phyloP scores from a whole-genome alignment of 2,113 vertebrate genomes.

The Ahaetulla prasina region DNA sequence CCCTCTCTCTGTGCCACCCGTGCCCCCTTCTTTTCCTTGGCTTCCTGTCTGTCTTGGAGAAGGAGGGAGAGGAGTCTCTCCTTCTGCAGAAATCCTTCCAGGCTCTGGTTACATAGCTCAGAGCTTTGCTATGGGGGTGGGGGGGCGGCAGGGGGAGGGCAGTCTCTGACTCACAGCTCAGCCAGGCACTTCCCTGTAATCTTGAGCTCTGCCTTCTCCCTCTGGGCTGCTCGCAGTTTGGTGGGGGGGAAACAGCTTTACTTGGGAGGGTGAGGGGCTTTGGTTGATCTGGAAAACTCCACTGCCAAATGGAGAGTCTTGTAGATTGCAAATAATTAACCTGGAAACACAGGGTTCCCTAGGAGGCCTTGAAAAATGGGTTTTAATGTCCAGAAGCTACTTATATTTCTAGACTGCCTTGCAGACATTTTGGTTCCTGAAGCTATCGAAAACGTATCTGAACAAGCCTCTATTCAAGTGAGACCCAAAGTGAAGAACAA shows the following conservation, averaged over 20 bases:
- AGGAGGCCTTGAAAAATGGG: background rate
- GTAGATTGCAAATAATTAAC: background rate
- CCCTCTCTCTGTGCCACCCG: rapidly evolving
- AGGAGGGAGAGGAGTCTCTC: background rate
- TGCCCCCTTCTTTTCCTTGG: background rate
- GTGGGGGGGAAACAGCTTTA: slow-evolving; percentile 45
- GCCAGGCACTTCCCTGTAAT: background rate
- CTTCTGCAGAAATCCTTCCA: slow-evolving; percentile 38
- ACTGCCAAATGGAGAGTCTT: background rate
- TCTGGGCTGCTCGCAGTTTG: slow-evolving; percentile 50
- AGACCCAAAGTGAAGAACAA: background rate
- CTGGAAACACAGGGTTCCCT: background rate
- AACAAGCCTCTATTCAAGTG: background rate
- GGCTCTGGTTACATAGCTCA: slow-evolving; percentile 67
- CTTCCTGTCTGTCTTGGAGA: rapidly evolving
- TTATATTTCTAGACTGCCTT: background rate
- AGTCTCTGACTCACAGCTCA: slow-evolving; percentile 13
- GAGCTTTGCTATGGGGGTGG: slow-evolving; percentile 66
- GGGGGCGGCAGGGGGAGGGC: no score
- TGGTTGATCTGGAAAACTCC: background rate
- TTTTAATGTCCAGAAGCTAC: background rate
- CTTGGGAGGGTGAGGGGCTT: background rate
- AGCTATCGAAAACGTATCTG: background rate
- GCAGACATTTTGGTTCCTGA: background rate
- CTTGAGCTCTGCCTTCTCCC: slow-evolving; percentile 20